Evolutionary conservation across 2,888 invertebrate species (phyloP).

Genomic region (Spilosoma lubricipeda): DNA sequence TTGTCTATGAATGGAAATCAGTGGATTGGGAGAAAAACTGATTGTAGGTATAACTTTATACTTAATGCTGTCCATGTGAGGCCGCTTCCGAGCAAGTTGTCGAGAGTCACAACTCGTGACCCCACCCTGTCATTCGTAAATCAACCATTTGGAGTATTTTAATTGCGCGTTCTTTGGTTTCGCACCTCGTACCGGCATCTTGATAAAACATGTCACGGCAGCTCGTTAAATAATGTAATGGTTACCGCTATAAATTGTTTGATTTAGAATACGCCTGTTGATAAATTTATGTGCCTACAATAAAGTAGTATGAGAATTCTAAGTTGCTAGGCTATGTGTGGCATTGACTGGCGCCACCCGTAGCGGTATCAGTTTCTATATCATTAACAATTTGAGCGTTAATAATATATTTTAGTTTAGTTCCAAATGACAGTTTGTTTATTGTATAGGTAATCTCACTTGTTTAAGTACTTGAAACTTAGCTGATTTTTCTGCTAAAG

Average conservation of each 20-base stretch:
- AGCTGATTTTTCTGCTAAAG: not conserved
- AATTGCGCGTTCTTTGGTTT: conserved; percentile 65
- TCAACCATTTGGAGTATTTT: conserved; percentile 65
- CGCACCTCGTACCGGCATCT: conserved; percentile 63
- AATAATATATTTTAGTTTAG: conserved; percentile 33
- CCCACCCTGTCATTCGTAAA: conserved; percentile 53
- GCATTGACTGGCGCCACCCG: conserved; percentile 25
- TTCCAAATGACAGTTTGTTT: conserved; percentile 29
- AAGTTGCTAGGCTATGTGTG: conserved; percentile 29
- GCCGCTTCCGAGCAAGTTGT: not conserved
- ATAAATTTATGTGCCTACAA: conserved; percentile 47
- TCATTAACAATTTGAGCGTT: conserved; percentile 36
- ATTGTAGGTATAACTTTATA: not conserved
- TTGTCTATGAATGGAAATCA: not conserved
- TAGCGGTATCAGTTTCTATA: conserved; percentile 35
- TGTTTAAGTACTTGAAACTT: not conserved
- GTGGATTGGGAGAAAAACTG: not conserved
- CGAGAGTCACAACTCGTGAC: conserved; percentile 6
- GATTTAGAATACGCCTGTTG: conserved; percentile 50
- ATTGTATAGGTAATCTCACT: conserved; percentile 13
- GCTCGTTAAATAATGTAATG: conserved; percentile 64
- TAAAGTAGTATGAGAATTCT: conserved; percentile 28
- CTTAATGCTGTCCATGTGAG: not conserved
- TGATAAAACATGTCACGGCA: conserved; percentile 62
- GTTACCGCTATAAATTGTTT: conserved; percentile 61